phyloP scores from a whole-genome alignment of 2,888 invertebrate genomes.

The Mesorhabditis sp. region DNA sequence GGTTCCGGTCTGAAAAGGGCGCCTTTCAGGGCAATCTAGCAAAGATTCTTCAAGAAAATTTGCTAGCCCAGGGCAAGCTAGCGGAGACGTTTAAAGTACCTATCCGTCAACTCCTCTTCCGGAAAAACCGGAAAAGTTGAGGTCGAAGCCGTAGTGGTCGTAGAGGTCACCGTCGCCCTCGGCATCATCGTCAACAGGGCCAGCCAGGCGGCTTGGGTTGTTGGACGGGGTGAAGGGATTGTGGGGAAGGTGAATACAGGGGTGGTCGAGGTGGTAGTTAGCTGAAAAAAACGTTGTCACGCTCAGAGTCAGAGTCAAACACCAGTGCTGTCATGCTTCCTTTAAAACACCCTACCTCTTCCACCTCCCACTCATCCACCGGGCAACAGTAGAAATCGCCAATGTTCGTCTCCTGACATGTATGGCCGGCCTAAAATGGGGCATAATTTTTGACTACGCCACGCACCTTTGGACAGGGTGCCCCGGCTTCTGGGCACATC shows the following conservation, averaged over 20 bases:
- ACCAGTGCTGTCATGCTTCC: not conserved
- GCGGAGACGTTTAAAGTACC: too few relatives aligned
- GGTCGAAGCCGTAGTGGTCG: conserved; percentile 5
- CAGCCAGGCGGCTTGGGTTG: not conserved
- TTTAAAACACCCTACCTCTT: not conserved
- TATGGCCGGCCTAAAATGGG: conserved; percentile 19
- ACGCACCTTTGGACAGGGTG: conserved; percentile 22
- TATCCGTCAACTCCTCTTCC: too few relatives aligned
- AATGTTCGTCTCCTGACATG: conserved; percentile 27
- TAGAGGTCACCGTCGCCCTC: not conserved
- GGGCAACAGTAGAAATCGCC: conserved; percentile 17
- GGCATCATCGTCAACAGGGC: not conserved
- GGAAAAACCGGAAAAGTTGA: too few relatives aligned
- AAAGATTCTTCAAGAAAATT: too few relatives aligned
- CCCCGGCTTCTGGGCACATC: conserved; percentile 28
- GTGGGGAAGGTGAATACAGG: too few relatives aligned
- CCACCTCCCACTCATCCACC: not conserved
- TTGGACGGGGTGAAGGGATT: not conserved
- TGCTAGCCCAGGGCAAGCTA: too few relatives aligned
- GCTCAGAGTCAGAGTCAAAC: not conserved
- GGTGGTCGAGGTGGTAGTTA: too few relatives aligned
- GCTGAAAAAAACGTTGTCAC: too few relatives aligned
- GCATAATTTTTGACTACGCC: not conserved
- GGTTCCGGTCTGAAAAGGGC: not conserved
- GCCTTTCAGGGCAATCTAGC: too few relatives aligned